Evolutionary conservation across 2,888 invertebrate species (phyloP).

Genomic region (Empis stercorea): DNA sequence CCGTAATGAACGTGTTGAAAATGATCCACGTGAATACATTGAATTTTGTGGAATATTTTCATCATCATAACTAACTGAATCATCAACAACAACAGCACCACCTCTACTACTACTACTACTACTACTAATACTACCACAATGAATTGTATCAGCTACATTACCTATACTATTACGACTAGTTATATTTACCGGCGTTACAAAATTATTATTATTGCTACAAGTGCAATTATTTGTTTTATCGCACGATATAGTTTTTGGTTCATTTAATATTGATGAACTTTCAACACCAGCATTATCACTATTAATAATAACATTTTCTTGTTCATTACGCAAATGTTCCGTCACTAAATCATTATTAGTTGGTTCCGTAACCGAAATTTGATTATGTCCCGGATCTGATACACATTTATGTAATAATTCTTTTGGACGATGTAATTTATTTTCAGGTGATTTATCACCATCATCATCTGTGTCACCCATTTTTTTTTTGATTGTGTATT

Average conservation of each 20-base stretch:
- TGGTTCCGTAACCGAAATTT: neutral
- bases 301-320: neutral
- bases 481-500: too few species aligned
- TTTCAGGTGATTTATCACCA: neutral
- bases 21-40: slow-evolving; percentile 18
- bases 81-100: slow-evolving; percentile 11
- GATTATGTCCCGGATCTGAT: slow-evolving; percentile 46
- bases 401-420: slow-evolving; percentile 56
- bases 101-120: slow-evolving; percentile 2
- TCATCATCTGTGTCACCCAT: neutral
- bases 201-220: neutral
- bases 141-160: neutral
- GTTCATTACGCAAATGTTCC: neutral
- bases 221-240: too few species aligned
- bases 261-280: neutral
- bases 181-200: slow-evolving; percentile 5
- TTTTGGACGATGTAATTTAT: slow-evolving; percentile 35
- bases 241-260: slow-evolving; percentile 1
- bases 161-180: neutral
- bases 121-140: slow-evolving; percentile 1
- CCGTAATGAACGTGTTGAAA: slow-evolving; percentile 27
- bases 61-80: slow-evolving; percentile 22
- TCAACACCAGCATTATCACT: slow-evolving; percentile 1
- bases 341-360: neutral
- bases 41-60: slow-evolving; percentile 20